Conservation (phyloP, 1,140 invertebrate genomes). For the Drosophila melanogaster region Release_6_plus_ISO1_MT NT_037436.4:21322001-21322500, state of each 20-base stretch:
- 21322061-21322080: no score
- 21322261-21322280: constrained; percentile 49
- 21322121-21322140: constrained; percentile 25
- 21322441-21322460: constrained; percentile 44
- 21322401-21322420: constrained; percentile 25
- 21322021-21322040: no score
- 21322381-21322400: constrained; percentile 48
- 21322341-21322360: constrained; percentile 13
- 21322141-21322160: not conserved
- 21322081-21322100: not conserved
- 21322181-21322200: constrained; percentile 75
- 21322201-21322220: constrained; percentile 43
- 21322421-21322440: constrained; percentile 27
- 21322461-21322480: constrained; percentile 30
- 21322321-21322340: constrained; percentile 12
- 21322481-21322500: constrained; percentile 15
- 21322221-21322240: constrained; percentile 54
- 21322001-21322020: no score
- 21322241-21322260: constrained; percentile 64
- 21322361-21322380: constrained; percentile 71
- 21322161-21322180: constrained; percentile 4
- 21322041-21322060: not conserved
- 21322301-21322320: constrained; percentile 34
- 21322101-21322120: constrained; percentile 5
- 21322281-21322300: constrained; percentile 50